Percentiles rank a stretch among this genome's conserved stretches.
These are phyloP conservation scores for Isurus oxyrinchus DNA, from an alignment of 2,113 vertebrate genomes.

Conservation along the genomic window DNA sequence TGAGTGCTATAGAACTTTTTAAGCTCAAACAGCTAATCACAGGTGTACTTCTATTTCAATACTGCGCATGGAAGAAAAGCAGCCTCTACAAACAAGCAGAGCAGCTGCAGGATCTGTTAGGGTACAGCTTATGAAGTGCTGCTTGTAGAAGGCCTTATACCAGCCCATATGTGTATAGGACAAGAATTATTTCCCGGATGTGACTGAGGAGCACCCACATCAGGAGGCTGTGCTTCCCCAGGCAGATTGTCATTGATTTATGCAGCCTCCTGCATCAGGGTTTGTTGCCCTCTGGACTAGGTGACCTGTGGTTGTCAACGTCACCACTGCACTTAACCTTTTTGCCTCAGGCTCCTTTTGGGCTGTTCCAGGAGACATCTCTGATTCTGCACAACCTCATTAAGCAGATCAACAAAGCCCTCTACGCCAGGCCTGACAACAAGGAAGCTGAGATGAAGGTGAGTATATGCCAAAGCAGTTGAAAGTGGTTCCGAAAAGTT, in stretches of 20 bases:
- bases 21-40: not conserved
- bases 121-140: not conserved
- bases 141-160: not conserved
- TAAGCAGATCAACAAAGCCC: not conserved
- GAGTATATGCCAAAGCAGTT: not conserved
- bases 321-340: not conserved
- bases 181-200: not conserved
- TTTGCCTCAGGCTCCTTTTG: not conserved
- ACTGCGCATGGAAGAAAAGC: no score
- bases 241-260: not conserved
- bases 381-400: not conserved
- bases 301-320: not conserved
- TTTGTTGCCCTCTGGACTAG: not conserved
- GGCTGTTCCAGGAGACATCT: not conserved
- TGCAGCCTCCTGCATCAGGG: not conserved
- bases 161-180: not conserved
- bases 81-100: not conserved
- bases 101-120: not conserved
- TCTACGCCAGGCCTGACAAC: not conserved
- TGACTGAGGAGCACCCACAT: not conserved
- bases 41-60: not conserved
- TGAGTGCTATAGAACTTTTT: not conserved
- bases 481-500: not conserved
- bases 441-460: not conserved
- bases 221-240: not conserved